These are phyloP conservation scores for Baccha elongata DNA, from an alignment of 2,888 invertebrate species.

Conservation along the genomic window DNA sequence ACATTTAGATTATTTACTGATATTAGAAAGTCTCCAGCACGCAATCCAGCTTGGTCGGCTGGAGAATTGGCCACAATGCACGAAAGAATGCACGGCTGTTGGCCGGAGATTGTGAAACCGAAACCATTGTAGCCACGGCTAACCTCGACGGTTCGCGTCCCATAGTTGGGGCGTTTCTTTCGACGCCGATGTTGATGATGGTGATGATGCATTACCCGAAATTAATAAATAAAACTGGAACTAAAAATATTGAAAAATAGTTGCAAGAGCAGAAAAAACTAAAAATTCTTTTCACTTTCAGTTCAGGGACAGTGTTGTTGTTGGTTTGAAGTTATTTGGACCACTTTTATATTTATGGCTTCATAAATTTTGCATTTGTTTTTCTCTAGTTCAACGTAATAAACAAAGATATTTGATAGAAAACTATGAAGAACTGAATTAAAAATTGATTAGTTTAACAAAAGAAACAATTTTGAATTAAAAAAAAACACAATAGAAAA, in stretches of 20 bases:
- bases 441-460: background rate
- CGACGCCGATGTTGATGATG: conserved; percentile 83
- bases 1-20: conserved; percentile 96
- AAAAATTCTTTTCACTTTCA: conserved; percentile 55
- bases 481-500: conserved; percentile 51
- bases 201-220: conserved; percentile 68
- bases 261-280: background rate
- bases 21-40: conserved; percentile 95
- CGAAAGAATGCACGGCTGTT: conserved; percentile 96
- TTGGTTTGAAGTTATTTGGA: conserved; percentile 42
- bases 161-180: conserved; percentile 86
- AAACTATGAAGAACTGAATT: background rate
- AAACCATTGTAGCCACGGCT: conserved; percentile 94
- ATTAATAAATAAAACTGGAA: background rate
- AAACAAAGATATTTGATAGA: background rate
- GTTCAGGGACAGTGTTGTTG: conserved; percentile 41
- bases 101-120: conserved; percentile 99
- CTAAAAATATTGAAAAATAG: background rate
- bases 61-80: conserved; percentile 95
- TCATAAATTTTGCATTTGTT: conserved; percentile 14
- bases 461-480: conserved; percentile 19
- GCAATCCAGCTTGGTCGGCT: conserved; percentile 94
- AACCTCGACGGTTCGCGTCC: conserved; percentile 88
- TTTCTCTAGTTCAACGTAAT: background rate
- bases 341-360: conserved; percentile 39